Base-by-base conservation (phyloP, 2,113 vertebrate species). In the Rhipidura dahli region DNA sequence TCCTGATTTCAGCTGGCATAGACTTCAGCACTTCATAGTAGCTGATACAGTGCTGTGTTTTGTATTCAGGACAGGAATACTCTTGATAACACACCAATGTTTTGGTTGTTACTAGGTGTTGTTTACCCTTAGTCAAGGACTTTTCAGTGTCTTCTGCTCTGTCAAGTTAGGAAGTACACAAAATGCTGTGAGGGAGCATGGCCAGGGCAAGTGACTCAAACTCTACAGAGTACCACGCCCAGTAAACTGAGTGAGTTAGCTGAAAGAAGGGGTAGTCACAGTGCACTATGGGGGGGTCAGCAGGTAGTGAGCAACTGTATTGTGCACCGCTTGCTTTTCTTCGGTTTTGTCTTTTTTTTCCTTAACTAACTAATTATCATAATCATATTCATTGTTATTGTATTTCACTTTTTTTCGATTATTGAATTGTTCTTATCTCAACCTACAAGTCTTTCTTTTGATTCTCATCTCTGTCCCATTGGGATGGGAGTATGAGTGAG, bases 401-500 rank as follows among this genome's bases (percentile, higher is more conserved):
- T 28, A 37, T 37, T 80, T 28, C 15, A 33, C 3, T 11, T 72
- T 24, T 22, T 50, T 50, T 18, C 7, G 39, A 11, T 28, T 66
- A 45, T 33, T 44, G 17, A 59, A 33, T 27, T 73, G 27, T 44
- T 71, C 27, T 33, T 56, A 50, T 44, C 33, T 66, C 37, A 59
- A 14, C 7, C 13, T 33, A 28, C 19, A 81, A 45, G 9, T 30
- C 47, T 50, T 47, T n/a, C 19, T 49, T 66, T 49, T 51, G 13
- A 66, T 59, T 66, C 14, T 81, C 0, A 0, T 59, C 33, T 22
- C 13, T 1, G 0, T 73, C 59, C 8, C 15, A 28, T 37, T 15
- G 31, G 10, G 2, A 10, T 50, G 8, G 47, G 59, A 33, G 27
- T 42, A 16, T 40, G 35, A 71, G 17, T 15, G 13, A 65, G 27